Evolutionary conservation across 2,888 invertebrate species (phyloP).

Genomic region (Chorisops tibialis): DNA sequence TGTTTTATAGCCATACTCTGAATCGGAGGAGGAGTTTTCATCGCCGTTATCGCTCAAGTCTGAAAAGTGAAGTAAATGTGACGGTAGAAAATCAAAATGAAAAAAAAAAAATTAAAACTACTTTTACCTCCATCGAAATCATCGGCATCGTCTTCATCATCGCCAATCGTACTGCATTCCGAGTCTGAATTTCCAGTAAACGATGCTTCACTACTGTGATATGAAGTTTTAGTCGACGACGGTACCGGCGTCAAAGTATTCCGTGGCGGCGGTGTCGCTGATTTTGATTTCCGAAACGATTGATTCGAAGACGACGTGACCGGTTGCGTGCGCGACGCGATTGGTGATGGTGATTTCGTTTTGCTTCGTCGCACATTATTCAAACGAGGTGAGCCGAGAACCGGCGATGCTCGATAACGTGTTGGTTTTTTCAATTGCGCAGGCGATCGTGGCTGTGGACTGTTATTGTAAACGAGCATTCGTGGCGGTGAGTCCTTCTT

Average conservation of each 20-base stretch:
- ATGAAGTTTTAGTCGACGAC: neutral
- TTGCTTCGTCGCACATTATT: constrained; percentile 32
- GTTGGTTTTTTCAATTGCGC: constrained; percentile 31
- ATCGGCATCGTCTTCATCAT: constrained; percentile 26
- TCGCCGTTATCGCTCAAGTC: constrained; percentile 23
- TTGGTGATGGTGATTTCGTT: constrained; percentile 35
- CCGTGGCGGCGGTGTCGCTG: neutral
- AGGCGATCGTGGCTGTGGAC: constrained; percentile 38
- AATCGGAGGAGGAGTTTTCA: constrained; percentile 14
- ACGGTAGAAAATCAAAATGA: neutral
- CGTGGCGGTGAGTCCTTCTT: constrained; percentile 44
- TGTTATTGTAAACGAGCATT: constrained; percentile 45
- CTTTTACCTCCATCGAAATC: constrained; percentile 8
- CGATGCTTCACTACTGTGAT: neutral
- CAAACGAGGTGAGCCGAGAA: constrained; percentile 34
- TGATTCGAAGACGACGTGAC: neutral
- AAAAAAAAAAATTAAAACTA: neutral
- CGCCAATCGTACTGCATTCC: constrained; percentile 29
- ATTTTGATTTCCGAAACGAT: constrained; percentile 8
- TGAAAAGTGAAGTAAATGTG: neutral
- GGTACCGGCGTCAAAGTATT: neutral
- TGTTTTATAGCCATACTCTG: neutral
- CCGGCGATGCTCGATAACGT: constrained; percentile 33
- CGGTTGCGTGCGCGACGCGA: constrained; percentile 14
- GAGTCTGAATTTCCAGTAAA: constrained; percentile 20